These are phyloP conservation scores for Eurypyga helias DNA, from an alignment of 2,113 vertebrate genomes.

Conservation along the genomic window DNA sequence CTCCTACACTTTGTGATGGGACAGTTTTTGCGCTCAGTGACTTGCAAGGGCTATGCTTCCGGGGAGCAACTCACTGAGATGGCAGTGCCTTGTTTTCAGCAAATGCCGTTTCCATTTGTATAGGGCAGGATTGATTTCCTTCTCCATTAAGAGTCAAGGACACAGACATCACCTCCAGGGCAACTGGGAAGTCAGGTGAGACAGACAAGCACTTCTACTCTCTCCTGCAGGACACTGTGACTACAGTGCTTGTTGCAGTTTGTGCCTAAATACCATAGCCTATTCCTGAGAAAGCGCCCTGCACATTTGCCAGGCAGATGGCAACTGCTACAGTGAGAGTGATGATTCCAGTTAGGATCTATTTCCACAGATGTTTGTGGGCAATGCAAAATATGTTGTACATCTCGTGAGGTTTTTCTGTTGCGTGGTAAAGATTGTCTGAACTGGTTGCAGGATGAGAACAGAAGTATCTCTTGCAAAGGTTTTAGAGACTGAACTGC, in stretches of 20 bases:
- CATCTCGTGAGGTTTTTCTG: neutral
- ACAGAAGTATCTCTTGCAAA: neutral
- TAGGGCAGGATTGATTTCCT: neutral
- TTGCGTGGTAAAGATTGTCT: neutral
- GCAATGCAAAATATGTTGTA: neutral
- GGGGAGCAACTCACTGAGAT: neutral
- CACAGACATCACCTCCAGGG: neutral
- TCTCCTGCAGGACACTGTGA: neutral
- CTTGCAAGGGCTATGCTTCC: neutral
- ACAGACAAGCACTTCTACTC: neutral
- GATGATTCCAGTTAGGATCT: neutral
- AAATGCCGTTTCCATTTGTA: neutral
- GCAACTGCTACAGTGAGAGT: neutral
- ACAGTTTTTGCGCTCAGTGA: neutral
- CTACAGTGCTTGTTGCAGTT: neutral
- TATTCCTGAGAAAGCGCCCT: neutral
- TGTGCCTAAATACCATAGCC: neutral
- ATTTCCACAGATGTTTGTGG: conserved; percentile 10
- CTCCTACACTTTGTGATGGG: neutral
- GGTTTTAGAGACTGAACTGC: neutral
- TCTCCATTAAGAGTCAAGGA: neutral
- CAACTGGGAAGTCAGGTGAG: neutral
- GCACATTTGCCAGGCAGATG: neutral
- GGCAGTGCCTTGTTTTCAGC: neutral
- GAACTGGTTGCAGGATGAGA: neutral